Conservation (phyloP, 2,888 invertebrate genomes). For the Plebejus anna region DNA sequence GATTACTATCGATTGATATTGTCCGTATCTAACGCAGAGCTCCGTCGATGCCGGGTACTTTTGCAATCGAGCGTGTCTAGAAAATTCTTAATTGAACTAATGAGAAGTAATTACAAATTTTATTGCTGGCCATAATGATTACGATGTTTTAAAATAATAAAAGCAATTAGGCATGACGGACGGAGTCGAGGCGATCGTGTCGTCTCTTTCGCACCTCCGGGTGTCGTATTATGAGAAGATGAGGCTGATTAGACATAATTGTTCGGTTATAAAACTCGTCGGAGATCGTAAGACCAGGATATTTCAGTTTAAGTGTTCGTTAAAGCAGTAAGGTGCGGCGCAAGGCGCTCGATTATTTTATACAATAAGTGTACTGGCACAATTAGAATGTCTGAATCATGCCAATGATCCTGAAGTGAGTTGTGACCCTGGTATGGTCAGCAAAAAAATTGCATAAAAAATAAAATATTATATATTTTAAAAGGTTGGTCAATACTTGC, state of each 20-base stretch:
- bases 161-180: constrained; percentile 79
- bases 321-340: constrained; percentile 30
- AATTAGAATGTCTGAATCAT: constrained; percentile 66
- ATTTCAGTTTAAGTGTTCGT: constrained; percentile 45
- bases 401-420: constrained; percentile 54
- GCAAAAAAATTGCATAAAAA: background rate
- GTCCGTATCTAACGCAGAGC: constrained; percentile 67
- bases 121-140: constrained; percentile 78
- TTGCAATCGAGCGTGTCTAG: constrained; percentile 76
- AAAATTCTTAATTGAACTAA: constrained; percentile 80
- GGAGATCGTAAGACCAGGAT: constrained; percentile 73
- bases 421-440: constrained; percentile 41
- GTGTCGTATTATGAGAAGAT: constrained; percentile 47
- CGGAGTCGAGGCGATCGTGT: constrained; percentile 59
- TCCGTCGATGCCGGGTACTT: constrained; percentile 52
- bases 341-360: constrained; percentile 30
- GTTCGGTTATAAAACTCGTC: constrained; percentile 79
- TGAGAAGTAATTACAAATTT: constrained; percentile 80
- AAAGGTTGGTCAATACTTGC: no score
- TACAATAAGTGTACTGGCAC: constrained; percentile 43
- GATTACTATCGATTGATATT: constrained; percentile 73
- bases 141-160: constrained; percentile 81
- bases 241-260: constrained; percentile 73
- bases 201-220: constrained; percentile 55
- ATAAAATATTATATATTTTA: background rate